Evolutionary conservation across 2,797 vertebrate species (phyloP).

Genomic region (Calcarius lapponicus): DNA sequence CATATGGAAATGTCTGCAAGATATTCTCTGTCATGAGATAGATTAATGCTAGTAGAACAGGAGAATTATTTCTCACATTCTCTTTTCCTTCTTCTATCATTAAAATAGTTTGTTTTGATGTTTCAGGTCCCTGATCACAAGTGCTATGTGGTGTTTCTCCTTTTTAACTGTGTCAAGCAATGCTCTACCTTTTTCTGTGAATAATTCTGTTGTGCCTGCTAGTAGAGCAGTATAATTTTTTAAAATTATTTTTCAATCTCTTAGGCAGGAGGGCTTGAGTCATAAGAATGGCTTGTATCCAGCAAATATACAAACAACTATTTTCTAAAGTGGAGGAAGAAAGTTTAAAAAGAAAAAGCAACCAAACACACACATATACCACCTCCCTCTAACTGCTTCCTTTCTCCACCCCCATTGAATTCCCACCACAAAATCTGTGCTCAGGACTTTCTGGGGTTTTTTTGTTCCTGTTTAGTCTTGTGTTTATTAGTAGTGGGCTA

Average conservation of each 20-base stretch:
- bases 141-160: neutral
- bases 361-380: neutral
- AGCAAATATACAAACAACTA: neutral
- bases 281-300: neutral
- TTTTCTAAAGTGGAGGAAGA: neutral
- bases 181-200: neutral
- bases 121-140: neutral
- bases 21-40: neutral
- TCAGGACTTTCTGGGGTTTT: neutral
- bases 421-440: neutral
- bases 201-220: neutral
- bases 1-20: neutral
- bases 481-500: neutral
- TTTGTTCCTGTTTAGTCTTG: neutral
- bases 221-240: neutral
- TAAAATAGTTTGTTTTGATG: neutral
- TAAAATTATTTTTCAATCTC: neutral
- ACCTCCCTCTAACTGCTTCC: neutral
- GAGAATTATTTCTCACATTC: neutral
- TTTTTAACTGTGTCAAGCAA: neutral
- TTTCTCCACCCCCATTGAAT: neutral
- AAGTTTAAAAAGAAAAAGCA: neutral
- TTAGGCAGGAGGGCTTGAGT: neutral
- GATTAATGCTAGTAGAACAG: neutral
- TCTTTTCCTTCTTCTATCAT: neutral